Conservation (phyloP, 2,888 invertebrate species). For the Iphiclides podalirius region DNA sequence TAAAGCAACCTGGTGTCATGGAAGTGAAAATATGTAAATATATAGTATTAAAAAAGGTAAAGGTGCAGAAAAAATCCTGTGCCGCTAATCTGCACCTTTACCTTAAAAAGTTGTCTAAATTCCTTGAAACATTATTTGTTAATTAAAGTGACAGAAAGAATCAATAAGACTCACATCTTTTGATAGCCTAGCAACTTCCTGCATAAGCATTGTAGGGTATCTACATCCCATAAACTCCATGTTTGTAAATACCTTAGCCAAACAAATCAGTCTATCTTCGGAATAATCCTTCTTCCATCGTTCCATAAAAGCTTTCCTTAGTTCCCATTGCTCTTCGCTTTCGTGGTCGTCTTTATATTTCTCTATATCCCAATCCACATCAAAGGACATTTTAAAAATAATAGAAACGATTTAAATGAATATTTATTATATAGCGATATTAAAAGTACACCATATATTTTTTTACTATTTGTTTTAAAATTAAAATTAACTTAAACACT, state of each 20-base stretch:
- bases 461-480: no score
- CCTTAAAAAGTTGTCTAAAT: no score
- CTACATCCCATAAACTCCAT: conserved; percentile 82
- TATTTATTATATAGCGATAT: not conserved
- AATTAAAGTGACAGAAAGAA: no score
- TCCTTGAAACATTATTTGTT: no score
- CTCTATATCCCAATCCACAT: conserved; percentile 85
- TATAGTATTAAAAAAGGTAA: no score
- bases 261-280: conserved; percentile 79
- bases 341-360: conserved; percentile 88
- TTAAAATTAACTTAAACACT: no score
- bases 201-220: conserved; percentile 80
- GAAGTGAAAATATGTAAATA: conserved; percentile 4
- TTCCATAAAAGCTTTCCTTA: conserved; percentile 88
- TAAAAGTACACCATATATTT: no score
- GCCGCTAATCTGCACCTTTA: no score
- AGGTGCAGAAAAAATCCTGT: no score
- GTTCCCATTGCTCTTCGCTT: conserved; percentile 93
- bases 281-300: conserved; percentile 84
- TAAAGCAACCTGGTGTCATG: conserved; percentile 56
- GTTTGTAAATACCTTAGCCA: conserved; percentile 83
- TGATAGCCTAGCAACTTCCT: conserved; percentile 71
- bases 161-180: conserved; percentile 64
- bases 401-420: not conserved
- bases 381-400: conserved; percentile 41